These are phyloP conservation scores for Agapostemon virescens DNA, from an alignment of 2,888 invertebrate species.

Conservation along the genomic window DNA sequence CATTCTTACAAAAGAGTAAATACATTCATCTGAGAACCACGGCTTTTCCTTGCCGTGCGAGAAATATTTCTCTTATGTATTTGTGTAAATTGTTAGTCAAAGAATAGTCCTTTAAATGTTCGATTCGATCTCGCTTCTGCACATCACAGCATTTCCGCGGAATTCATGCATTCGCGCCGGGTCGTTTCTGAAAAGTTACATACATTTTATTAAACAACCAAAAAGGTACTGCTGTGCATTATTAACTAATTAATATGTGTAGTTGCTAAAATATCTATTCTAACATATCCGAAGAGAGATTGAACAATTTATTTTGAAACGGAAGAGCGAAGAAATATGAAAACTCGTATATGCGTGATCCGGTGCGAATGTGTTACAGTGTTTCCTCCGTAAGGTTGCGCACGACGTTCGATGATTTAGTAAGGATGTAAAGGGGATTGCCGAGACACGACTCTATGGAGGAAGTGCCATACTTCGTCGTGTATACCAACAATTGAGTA, in stretches of 20 bases:
- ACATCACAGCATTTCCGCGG: background rate
- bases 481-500: background rate
- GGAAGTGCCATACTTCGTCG: background rate
- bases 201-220: background rate
- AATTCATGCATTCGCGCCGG: constrained; percentile 4
- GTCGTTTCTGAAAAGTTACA: constrained; percentile 5
- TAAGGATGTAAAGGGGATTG: background rate
- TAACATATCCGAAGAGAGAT: constrained; percentile 5
- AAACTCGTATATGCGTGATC: background rate
- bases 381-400: background rate
- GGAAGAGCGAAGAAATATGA: background rate
- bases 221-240: background rate
- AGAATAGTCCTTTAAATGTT: constrained; percentile 25
- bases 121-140: constrained; percentile 14
- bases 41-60: background rate
- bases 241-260: background rate
- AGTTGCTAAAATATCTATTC: constrained; percentile 5
- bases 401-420: background rate
- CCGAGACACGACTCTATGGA: background rate
- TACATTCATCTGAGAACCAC: background rate
- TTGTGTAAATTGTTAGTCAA: constrained; percentile 17
- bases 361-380: background rate
- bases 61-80: constrained; percentile 10
- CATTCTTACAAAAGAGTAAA: constrained; percentile 17
- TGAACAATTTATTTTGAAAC: constrained; percentile 1